Evolutionary conservation across 2,113 vertebrate species (phyloP).

Genomic region (Peromyscus californicus): DNA sequence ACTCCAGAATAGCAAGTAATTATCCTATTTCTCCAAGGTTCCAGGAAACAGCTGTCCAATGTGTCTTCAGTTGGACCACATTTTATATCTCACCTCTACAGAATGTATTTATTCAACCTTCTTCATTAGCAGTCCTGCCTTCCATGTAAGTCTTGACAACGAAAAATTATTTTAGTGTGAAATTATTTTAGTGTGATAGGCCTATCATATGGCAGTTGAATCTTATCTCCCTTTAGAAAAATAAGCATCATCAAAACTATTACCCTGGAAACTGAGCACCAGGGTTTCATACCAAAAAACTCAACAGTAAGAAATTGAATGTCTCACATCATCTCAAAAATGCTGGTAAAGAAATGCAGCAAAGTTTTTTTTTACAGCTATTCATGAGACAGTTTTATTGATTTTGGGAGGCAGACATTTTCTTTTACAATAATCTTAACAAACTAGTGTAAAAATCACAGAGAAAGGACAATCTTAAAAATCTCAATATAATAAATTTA

Average conservation of each 20-base stretch:
- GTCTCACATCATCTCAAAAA: neutral
- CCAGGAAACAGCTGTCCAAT: conserved; percentile 12
- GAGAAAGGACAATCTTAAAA: neutral
- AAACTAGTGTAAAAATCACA: conserved; percentile 17
- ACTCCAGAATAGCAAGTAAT: conserved; percentile 53
- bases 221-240: conserved; percentile 31
- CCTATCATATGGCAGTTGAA: neutral
- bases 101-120: neutral
- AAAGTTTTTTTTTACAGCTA: neutral
- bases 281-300: neutral
- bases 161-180: conserved; percentile 36
- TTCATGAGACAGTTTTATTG: conserved; percentile 34
- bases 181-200: no score
- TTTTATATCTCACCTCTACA: neutral
- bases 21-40: conserved; percentile 52
- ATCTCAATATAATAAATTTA: conserved; percentile 40
- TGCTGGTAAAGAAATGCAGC: neutral
- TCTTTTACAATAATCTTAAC: neutral
- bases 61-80: neutral
- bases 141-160: conserved; percentile 45
- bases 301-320: conserved; percentile 4
- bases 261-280: neutral
- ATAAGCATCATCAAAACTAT: conserved; percentile 28
- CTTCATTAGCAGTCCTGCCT: neutral
- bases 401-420: neutral